These are phyloP conservation scores for Oreochromis niloticus DNA, from an alignment of 2,113 vertebrate genomes.

Conservation along the genomic window DNA sequence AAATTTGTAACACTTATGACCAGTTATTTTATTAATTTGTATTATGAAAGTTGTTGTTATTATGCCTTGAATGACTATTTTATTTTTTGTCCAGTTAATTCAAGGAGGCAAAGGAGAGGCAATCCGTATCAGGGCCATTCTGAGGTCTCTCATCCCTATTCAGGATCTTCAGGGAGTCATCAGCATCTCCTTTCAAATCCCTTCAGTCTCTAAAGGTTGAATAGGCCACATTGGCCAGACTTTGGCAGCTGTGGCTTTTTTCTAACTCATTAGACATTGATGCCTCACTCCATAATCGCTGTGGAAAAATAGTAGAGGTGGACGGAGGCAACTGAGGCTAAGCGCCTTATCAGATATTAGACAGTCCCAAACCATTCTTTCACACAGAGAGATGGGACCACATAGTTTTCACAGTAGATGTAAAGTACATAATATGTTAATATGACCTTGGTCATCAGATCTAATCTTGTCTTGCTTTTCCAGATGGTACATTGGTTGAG, in stretches of 20 bases:
- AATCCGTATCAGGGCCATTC: constrained; percentile 88
- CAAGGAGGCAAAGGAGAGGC: constrained; percentile 91
- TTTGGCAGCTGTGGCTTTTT: neutral
- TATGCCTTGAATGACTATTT: neutral
- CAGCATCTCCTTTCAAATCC: constrained; percentile 87
- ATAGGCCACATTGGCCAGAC: neutral
- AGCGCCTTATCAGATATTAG: neutral
- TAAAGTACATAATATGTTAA: neutral
- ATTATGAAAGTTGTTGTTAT: neutral
- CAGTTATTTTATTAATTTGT: neutral
- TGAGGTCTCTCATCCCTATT: constrained; percentile 87
- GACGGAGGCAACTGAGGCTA: neutral
- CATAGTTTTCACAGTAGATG: neutral
- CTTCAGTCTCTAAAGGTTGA: constrained; percentile 84
- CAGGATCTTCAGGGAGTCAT: constrained; percentile 91
- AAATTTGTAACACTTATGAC: neutral
- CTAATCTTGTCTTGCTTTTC: neutral
- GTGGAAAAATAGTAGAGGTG: neutral
- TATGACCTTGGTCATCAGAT: neutral
- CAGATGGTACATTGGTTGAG: constrained; percentile 87
- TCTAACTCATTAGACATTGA: neutral
- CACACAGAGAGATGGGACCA: neutral
- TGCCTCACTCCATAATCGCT: neutral
- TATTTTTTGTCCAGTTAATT: constrained; percentile 78
- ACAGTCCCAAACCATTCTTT: neutral